Evolutionary conservation across 2,797 vertebrate species (phyloP).

Genomic region (Steatocranus sp.): DNA sequence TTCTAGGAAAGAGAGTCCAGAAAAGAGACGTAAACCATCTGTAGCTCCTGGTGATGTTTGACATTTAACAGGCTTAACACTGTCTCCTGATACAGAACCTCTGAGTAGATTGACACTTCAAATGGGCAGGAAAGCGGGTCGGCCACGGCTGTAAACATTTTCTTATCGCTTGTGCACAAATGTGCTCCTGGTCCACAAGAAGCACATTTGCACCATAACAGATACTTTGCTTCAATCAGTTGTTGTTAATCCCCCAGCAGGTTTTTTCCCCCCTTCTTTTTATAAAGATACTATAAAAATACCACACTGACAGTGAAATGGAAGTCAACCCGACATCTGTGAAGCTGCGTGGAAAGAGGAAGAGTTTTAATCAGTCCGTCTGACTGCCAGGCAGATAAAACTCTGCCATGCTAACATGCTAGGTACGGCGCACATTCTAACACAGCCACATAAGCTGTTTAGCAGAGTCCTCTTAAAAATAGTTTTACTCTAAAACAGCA

Average conservation of each 20-base stretch:
- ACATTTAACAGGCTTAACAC: conserved; percentile 45
- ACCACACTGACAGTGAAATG: conserved; percentile 25
- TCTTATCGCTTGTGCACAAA: conserved; percentile 57
- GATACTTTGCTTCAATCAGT: conserved; percentile 28
- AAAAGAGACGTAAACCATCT: background rate
- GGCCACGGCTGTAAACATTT: conserved; percentile 28
- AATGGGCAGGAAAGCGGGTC: conserved; percentile 44
- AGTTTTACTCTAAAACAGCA: background rate
- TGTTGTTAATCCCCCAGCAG: conserved; percentile 19
- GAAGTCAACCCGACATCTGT: conserved; percentile 9
- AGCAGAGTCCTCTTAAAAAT: background rate
- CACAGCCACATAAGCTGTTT: background rate
- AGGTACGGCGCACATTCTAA: background rate
- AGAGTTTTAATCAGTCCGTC: conserved; percentile 22
- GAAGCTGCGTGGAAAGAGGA: background rate
- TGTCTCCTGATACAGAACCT: conserved; percentile 20
- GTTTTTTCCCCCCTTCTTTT: background rate
- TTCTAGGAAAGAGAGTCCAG: background rate
- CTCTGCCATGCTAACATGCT: conserved; percentile 5
- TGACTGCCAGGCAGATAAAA: conserved; percentile 24
- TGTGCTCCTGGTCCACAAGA: conserved; percentile 20
- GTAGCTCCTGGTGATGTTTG: conserved; percentile 31
- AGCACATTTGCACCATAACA: conserved; percentile 17
- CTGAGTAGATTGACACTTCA: conserved; percentile 53
- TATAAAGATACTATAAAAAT: conserved; percentile 13